Evolutionary conservation across 1,140 invertebrate species (phyloP).

Genomic region (Hermetia illucens): DNA sequence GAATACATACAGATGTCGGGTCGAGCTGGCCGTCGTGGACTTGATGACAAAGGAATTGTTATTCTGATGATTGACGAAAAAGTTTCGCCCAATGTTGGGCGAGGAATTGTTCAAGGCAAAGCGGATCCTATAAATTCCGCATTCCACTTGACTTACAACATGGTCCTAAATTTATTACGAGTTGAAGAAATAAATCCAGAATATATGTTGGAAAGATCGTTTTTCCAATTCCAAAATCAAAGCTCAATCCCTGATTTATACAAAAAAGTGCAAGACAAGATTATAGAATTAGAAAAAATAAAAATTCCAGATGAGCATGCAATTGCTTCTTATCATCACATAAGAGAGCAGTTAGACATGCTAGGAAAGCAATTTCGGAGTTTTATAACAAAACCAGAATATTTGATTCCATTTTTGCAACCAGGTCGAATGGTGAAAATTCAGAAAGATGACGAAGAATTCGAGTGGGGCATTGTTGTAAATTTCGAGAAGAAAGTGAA

Average conservation of each 20-base stretch:
- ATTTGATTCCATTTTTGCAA: slow-evolving; percentile 87
- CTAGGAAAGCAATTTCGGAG: slow-evolving; percentile 58
- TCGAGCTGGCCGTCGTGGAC: slow-evolving; percentile 87
- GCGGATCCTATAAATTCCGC: slow-evolving; percentile 96
- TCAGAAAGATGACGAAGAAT: slow-evolving; percentile 71
- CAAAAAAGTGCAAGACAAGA: slow-evolving; percentile 60
- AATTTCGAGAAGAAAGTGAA: slow-evolving; percentile 71
- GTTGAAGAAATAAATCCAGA: slow-evolving; percentile 99
- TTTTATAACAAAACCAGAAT: slow-evolving; percentile 74
- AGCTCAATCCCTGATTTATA: slow-evolving; percentile 78
- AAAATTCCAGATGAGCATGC: slow-evolving; percentile 57
- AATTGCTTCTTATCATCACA: slow-evolving; percentile 70
- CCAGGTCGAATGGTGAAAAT: slow-evolving; percentile 87
- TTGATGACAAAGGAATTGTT: slow-evolving; percentile 97
- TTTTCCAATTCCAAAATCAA: slow-evolving; percentile 99
- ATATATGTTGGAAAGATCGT: slow-evolving; percentile 97
- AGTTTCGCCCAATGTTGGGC: slow-evolving; percentile 71
- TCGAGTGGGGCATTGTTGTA: slow-evolving; percentile 92
- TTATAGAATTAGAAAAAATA: slow-evolving; percentile 48
- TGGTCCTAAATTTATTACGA: slow-evolving; percentile 91
- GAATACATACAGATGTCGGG: slow-evolving; percentile 99
- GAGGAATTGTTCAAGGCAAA: slow-evolving; percentile 80
- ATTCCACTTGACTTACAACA: slow-evolving; percentile 99
- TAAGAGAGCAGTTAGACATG: slow-evolving; percentile 65
- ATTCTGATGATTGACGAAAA: slow-evolving; percentile 98